These are phyloP conservation scores for Pandemis heparana DNA, from an alignment of 2,888 invertebrate species.

Conservation along the genomic window DNA sequence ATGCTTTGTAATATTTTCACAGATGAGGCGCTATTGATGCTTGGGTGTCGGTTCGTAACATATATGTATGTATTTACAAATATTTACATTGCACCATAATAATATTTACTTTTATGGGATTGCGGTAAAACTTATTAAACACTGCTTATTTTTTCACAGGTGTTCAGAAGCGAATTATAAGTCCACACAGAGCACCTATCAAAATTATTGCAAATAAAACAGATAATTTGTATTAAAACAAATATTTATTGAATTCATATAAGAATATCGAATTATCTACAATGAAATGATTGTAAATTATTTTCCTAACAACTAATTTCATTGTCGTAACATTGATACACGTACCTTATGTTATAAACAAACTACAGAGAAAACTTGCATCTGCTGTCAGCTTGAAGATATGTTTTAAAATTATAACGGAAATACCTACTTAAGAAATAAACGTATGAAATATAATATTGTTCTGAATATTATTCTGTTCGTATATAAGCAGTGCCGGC, in stretches of 20 bases:
- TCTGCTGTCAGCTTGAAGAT: slow-evolving; percentile 81
- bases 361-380: slow-evolving; percentile 85
- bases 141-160: slow-evolving; percentile 25
- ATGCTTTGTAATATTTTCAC: slow-evolving; percentile 27
- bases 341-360: slow-evolving; percentile 68
- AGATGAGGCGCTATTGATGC: slow-evolving; percentile 34
- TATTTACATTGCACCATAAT: neutral
- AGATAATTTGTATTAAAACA: slow-evolving; percentile 78
- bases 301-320: slow-evolving; percentile 75
- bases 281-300: slow-evolving; percentile 82
- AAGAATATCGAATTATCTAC: slow-evolving; percentile 84
- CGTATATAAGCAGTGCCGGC: slow-evolving; percentile 50
- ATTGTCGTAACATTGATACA: slow-evolving; percentile 82
- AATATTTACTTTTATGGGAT: neutral
- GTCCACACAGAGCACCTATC: neutral
- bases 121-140: neutral
- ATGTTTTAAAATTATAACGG: slow-evolving; percentile 78
- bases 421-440: slow-evolving; percentile 78
- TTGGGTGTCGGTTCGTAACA: slow-evolving; percentile 17
- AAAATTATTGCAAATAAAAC: slow-evolving; percentile 53
- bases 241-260: slow-evolving; percentile 83
- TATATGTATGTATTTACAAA: slow-evolving; percentile 22
- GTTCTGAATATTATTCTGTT: slow-evolving; percentile 76
- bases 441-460: slow-evolving; percentile 76
- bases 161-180: slow-evolving; percentile 38